Base-by-base conservation (phyloP, 2,797 vertebrate species). In the Scleropages formosus region DNA sequence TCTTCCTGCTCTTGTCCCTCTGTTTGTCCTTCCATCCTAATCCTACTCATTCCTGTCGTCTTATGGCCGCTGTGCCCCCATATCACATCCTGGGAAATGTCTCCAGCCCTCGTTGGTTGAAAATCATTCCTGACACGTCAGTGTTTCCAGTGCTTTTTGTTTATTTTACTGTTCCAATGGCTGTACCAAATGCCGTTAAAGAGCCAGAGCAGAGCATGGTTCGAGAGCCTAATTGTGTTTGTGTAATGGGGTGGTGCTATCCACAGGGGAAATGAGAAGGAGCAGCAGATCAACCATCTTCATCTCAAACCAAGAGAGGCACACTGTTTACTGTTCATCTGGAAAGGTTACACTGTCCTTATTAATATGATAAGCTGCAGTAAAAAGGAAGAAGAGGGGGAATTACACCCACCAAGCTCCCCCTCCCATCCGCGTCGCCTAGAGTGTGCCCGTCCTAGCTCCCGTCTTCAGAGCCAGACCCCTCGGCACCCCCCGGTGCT, bases 321-420 rank as follows among this genome's bases (percentile, higher is more conserved):
- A 16, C 79, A 74, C 75, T 85, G 81, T 83, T 85, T 83, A 82
- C 78, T 77, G 76, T 82, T 78, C 75, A 85, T 80, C 78, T 24
- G 20, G 66, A 88, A 89, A 90, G 87, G 87, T 91, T 84, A 87
- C 83, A 69, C 79, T 78, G 84, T 86, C 87, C 83, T 88, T 87
- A 86, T 90, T 89, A 89, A 83, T 84, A 88, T 87, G 86, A 83
- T 90, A 88, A 87, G 83, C 87, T 82, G 66, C 77, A 77, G 73
- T 82, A 78, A 81, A 68, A 60, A 39, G 58, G 22, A n/a, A n/a
- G 39, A 24, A 13, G 78, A 79, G 69, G 59, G 73, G 72, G 75
- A 83, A 81, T 86, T 81, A 81, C 71, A 15, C 56, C 49, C n/a
- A n/a, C n/a, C n/a, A n/a, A n/a, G n/a, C n/a, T n/a, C n/a, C n/a